Conservation (phyloP, 2,113 vertebrate genomes). For the Daubentonia madagascariensis region DNA sequence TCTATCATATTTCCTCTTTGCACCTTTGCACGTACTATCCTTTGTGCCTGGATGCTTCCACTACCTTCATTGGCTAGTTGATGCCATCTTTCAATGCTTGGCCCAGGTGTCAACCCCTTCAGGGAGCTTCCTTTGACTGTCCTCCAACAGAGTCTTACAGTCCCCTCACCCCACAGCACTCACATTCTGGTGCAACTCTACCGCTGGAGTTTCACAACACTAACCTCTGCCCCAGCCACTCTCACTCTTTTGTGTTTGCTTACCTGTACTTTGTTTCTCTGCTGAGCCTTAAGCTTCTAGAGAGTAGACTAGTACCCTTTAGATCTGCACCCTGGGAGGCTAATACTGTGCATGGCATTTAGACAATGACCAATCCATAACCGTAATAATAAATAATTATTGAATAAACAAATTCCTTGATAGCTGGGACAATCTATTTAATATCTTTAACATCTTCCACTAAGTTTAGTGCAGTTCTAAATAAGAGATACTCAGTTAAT, state of each 20-base stretch:
- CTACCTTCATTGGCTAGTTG: not conserved
- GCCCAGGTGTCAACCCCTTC: not conserved
- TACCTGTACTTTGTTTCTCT: not conserved
- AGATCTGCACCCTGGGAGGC: not conserved
- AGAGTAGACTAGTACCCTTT: not conserved
- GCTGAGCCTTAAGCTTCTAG: not conserved
- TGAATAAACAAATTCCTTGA: not conserved
- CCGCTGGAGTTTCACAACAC: not conserved
- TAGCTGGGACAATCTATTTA: not conserved
- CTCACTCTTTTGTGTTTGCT: not conserved
- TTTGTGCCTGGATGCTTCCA: not conserved
- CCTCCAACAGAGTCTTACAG: too few relatives aligned
- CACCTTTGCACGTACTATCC: not conserved
- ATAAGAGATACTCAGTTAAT: not conserved
- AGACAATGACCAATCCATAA: not conserved
- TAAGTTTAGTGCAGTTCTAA: not conserved
- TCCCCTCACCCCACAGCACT: fast-evolving
- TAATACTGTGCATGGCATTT: not conserved
- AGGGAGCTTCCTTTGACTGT: not conserved
- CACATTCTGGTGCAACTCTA: not conserved
- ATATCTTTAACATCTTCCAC: not conserved
- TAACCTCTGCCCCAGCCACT: not conserved
- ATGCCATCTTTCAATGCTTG: not conserved
- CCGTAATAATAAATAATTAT: not conserved
- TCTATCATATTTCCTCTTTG: not conserved